phyloP scores from a whole-genome alignment of 2,797 vertebrate species.

The Sebastes variabilis region DNA sequence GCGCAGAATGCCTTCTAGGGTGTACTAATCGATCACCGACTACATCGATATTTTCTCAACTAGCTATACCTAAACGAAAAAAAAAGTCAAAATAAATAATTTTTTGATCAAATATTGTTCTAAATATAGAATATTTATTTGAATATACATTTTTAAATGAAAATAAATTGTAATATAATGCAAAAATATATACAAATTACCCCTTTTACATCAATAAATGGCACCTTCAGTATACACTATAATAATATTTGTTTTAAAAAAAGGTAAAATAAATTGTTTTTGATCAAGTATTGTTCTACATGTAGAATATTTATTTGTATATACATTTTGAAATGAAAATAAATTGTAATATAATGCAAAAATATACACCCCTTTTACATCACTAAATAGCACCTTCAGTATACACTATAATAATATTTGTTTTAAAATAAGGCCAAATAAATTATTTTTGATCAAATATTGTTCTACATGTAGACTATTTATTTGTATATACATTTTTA shows the following conservation, averaged over 20 bases:
- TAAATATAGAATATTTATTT: background rate
- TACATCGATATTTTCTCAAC: conserved; percentile 36
- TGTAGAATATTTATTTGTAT: background rate
- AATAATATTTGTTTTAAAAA: background rate
- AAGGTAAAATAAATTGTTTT: background rate
- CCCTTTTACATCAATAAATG: background rate
- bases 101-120: too few species aligned
- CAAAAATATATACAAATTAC: background rate
- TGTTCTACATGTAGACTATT: background rate
- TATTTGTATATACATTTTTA: background rate
- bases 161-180: background rate
- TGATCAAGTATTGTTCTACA: background rate
- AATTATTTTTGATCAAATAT: background rate
- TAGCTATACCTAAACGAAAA: background rate
- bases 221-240: fast-evolving
- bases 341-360: background rate
- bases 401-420: background rate
- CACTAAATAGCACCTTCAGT: fast-evolving
- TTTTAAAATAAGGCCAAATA: background rate
- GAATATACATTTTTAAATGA: background rate
- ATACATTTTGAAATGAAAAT: background rate
- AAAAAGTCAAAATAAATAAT: background rate
- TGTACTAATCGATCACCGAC: conserved; percentile 46
- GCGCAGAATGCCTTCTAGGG: background rate
- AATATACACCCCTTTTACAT: background rate